Percentiles rank a stretch among this genome's conserved stretches.
phyloP scores from a whole-genome alignment of 2,797 vertebrate species.

The Centroberyx gerrardi region DNA sequence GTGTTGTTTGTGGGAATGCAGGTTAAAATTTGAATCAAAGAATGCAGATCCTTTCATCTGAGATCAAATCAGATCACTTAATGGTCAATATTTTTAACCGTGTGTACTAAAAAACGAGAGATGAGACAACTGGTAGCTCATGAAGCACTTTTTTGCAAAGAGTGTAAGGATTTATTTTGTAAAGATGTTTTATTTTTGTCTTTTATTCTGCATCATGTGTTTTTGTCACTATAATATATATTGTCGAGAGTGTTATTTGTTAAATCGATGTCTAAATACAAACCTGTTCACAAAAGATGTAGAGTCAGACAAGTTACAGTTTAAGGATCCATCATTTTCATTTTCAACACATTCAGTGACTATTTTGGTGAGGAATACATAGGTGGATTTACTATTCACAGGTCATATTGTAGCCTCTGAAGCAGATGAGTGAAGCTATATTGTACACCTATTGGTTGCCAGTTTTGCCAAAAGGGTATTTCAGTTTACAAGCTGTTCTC shows the following conservation, averaged over 20 bases:
- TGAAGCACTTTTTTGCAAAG: constrained; percentile 87
- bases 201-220: constrained; percentile 82
- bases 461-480: constrained; percentile 35
- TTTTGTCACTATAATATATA: constrained; percentile 75
- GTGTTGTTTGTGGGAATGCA: constrained; percentile 44
- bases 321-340: constrained; percentile 35
- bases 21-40: constrained; percentile 40
- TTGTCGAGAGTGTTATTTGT: constrained; percentile 67
- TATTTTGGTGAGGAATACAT: constrained; percentile 24
- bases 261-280: constrained; percentile 60
- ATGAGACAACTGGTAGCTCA: constrained; percentile 69
- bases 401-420: constrained; percentile 34
- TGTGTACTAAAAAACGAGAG: constrained; percentile 51
- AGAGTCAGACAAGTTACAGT: not conserved
- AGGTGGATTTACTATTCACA: constrained; percentile 40
- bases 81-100: constrained; percentile 66
- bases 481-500: constrained; percentile 52
- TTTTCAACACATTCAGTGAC: constrained; percentile 32
- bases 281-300: constrained; percentile 36
- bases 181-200: constrained; percentile 81
- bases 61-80: constrained; percentile 61
- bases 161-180: constrained; percentile 83
- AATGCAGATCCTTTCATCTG: constrained; percentile 49
- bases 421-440: constrained; percentile 23
- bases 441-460: constrained; percentile 26